These are phyloP conservation scores for Phalacrocorax brasilianus DNA, from an alignment of 2,113 vertebrate species.

Conservation along the genomic window DNA sequence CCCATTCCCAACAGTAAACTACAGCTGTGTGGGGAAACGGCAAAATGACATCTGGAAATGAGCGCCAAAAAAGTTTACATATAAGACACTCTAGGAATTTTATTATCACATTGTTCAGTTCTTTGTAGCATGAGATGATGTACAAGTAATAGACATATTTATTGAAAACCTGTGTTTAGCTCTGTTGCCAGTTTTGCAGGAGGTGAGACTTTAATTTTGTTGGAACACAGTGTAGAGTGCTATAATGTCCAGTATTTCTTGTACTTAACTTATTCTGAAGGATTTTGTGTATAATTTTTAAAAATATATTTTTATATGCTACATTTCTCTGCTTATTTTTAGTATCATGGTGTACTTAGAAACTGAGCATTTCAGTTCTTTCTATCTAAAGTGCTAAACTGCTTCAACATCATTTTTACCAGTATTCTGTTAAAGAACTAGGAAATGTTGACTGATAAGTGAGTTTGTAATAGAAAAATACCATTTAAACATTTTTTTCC, in stretches of 20 bases:
- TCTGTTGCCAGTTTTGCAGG: background rate
- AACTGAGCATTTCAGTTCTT: background rate
- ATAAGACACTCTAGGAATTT: background rate
- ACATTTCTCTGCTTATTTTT: background rate
- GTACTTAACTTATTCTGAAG: background rate
- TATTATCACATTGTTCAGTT: background rate
- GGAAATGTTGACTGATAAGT: background rate
- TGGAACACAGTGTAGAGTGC: background rate
- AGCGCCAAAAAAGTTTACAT: background rate
- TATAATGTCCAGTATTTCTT: background rate
- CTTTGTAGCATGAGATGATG: background rate
- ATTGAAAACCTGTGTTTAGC: background rate
- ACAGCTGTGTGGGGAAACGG: background rate
- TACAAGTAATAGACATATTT: background rate
- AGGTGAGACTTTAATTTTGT: background rate
- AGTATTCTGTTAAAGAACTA: background rate
- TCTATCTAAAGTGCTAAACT: background rate
- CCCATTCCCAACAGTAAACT: rapidly evolving
- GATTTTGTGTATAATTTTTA: background rate
- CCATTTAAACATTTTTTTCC: background rate
- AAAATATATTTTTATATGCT: background rate
- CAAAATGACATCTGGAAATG: background rate
- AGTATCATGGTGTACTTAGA: background rate
- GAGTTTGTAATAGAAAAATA: background rate
- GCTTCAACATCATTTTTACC: background rate